Percentiles rank a stretch among this genome's conserved stretches.
Conservation (phyloP, 2,797 vertebrate genomes). For the Ispidina picta region DNA sequence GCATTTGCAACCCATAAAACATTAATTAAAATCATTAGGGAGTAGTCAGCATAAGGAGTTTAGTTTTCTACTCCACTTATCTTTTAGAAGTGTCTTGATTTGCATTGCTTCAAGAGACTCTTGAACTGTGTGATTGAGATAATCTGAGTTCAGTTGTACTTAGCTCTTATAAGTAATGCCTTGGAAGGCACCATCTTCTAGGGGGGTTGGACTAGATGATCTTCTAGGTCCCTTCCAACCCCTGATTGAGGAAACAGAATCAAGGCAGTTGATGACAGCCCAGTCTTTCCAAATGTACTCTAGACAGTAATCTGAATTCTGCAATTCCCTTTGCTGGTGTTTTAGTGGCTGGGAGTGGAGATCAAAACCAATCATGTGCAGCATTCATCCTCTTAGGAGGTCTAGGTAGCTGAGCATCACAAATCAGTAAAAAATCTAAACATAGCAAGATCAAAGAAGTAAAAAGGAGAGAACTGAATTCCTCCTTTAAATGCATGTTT, state of each 20-base stretch:
- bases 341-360: neutral
- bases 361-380: neutral
- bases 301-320: neutral
- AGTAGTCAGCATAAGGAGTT: neutral
- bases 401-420: neutral
- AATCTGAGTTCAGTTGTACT: neutral
- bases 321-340: neutral
- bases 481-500: neutral
- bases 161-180: neutral
- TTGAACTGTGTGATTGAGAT: neutral
- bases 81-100: neutral
- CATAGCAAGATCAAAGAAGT: neutral
- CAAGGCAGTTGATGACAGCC: neutral
- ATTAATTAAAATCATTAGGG: slow-evolving; percentile 37
- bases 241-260: no score
- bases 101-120: neutral
- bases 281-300: neutral
- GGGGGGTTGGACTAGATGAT: no score
- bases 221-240: no score
- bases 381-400: neutral
- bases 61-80: neutral
- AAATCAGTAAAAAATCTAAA: neutral
- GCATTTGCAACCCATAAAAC: neutral
- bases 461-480: neutral
- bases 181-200: neutral